A percentile compares a stretch with the other conserved stretches of the same genome.
Conservation (phyloP, 1,140 invertebrate species). For the Mizuhopecten yessoensis region DNA sequence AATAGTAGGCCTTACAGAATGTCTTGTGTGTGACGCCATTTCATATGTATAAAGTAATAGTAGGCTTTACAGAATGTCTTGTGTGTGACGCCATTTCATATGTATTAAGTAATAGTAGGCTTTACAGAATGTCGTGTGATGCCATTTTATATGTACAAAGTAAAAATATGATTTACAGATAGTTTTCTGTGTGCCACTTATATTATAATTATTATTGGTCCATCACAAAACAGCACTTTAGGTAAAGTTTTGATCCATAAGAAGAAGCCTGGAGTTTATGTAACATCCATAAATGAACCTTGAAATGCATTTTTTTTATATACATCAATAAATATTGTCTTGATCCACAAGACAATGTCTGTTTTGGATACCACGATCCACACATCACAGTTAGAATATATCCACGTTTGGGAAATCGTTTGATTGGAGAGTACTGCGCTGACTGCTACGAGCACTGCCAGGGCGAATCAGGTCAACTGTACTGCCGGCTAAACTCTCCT, state of each 20-base stretch:
- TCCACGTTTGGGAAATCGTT: slow-evolving; percentile 54
- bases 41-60: too few species aligned
- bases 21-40: too few species aligned
- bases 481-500: slow-evolving; percentile 74
- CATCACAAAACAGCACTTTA: background rate
- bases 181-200: too few species aligned
- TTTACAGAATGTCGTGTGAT: background rate
- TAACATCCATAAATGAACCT: too few species aligned
- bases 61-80: too few species aligned
- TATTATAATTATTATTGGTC: background rate
- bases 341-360: background rate
- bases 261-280: background rate
- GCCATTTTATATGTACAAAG: background rate
- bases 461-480: slow-evolving; percentile 72
- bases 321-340: background rate
- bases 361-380: background rate
- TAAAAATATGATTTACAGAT: background rate
- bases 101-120: too few species aligned
- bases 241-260: background rate
- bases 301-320: background rate
- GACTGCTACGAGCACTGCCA: slow-evolving; percentile 54
- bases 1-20: too few species aligned
- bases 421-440: slow-evolving; percentile 36
- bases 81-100: too few species aligned
- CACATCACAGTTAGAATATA: slow-evolving; percentile 52